A percentile compares a stretch with the other conserved stretches of the same genome.
phyloP scores from a whole-genome alignment of 2,797 vertebrate species.

The Zonotrichia albicollis region DNA sequence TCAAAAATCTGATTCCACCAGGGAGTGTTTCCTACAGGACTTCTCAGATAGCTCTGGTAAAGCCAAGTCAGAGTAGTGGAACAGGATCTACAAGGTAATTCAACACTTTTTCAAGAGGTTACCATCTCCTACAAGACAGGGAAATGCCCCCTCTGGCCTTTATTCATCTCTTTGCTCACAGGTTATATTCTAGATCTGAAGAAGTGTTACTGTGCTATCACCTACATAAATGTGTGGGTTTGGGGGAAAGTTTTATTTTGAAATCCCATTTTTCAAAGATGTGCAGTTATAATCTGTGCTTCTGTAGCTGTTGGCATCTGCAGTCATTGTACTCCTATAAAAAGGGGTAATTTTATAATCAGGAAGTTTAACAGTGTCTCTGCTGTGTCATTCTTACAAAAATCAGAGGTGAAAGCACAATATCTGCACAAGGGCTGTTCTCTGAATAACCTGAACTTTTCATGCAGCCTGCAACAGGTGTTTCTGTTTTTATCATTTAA shows the following conservation, averaged over 20 bases:
- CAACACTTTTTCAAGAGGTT: background rate
- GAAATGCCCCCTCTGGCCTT: background rate
- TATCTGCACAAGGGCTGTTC: background rate
- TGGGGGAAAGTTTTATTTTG: background rate
- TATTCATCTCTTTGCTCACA: background rate
- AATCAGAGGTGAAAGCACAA: background rate
- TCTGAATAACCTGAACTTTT: background rate
- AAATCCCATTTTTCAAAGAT: background rate
- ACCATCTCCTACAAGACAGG: background rate
- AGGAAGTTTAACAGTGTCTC: background rate
- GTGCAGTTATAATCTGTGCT: background rate
- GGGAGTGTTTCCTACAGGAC: slow-evolving; percentile 60
- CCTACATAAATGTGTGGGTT: background rate
- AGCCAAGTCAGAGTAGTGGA: background rate
- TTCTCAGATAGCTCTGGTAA: slow-evolving; percentile 41
- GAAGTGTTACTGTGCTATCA: background rate
- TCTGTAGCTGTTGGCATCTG: background rate
- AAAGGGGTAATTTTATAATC: background rate
- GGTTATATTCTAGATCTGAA: background rate
- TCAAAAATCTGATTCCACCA: slow-evolving; percentile 23
- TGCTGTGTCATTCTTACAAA: background rate
- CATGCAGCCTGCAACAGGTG: background rate
- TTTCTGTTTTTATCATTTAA: background rate
- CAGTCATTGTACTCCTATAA: background rate
- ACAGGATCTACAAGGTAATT: slow-evolving; percentile 65